Base-by-base conservation (phyloP, 2,888 invertebrate genomes). In the Luffia ferchaultella region DNA sequence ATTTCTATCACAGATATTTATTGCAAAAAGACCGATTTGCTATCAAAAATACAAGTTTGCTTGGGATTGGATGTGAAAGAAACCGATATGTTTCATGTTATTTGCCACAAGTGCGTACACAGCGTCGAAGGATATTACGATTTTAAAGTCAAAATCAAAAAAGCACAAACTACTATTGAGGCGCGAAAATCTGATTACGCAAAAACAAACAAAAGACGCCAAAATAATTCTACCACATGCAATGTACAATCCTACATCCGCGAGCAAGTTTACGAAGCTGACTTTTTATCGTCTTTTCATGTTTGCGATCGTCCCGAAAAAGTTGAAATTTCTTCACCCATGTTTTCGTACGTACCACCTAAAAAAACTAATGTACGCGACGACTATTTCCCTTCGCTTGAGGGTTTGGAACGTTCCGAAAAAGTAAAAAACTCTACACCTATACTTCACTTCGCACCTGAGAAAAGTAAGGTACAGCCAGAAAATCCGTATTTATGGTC, bases 31-130 rank as follows among this genome's bases (percentile, higher is more conserved):
- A 68, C 64, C 2, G 69, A 71, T 51, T 68, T 79, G 60, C 51
- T 72, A 2, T 69, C 76, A 46, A 80, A 83, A 67, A 71, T 80
- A 49, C 59, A 71, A 30, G 67, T 70, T 49, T 77, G 76, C 57
- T 56, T 80, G 9, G 73, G 30, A n/a, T 51, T 80, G 45, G 63
- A 67, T 0, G 68, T 83, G 16, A 72, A 79, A 60, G 67, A 79
- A 53, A 60, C 63, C 1, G 77, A 82, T 56, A 51, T 55, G n/a
- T 55, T 74, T 46, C 65, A 65, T 45, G 70, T 73, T 1, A 75
- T 82, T 50, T 82, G 80, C 59, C 75, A 69, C 61, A 75, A 65
- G 62, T 82, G 79, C 56, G 71, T 74, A 5, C 71, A 68, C 49
- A 76, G 67, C 47, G 63, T 80, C 18, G 78, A 79, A 58, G 71